These are phyloP conservation scores for Cryptophagus acutangulus DNA, from an alignment of 2,888 invertebrate species.

Conservation along the genomic window DNA sequence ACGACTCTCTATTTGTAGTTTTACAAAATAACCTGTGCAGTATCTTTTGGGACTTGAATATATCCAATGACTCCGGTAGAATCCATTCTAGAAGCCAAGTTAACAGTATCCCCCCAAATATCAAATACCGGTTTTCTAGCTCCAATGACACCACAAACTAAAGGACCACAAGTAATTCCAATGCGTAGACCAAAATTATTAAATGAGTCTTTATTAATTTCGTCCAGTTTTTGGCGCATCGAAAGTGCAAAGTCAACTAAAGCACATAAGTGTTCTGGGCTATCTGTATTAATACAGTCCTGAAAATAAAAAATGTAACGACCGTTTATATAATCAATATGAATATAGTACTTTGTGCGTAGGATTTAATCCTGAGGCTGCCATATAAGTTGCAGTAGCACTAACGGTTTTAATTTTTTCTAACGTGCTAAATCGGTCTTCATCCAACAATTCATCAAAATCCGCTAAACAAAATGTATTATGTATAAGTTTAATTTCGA, in stretches of 20 bases:
- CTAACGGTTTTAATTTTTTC: slow-evolving; percentile 96
- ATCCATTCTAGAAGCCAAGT: slow-evolving; percentile 96
- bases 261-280: slow-evolving; percentile 78
- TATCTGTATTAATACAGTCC: slow-evolving; percentile 50
- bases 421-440: slow-evolving; percentile 77
- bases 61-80: slow-evolving; percentile 83
- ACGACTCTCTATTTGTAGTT: background rate
- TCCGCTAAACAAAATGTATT: slow-evolving; percentile 58
- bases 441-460: slow-evolving; percentile 84
- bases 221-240: slow-evolving; percentile 80
- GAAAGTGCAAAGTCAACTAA: slow-evolving; percentile 91
- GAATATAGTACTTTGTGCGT: slow-evolving; percentile 55
- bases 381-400: slow-evolving; percentile 85
- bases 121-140: slow-evolving; percentile 95
- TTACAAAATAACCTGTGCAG: slow-evolving; percentile 59
- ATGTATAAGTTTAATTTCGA: slow-evolving; percentile 1
- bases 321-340: slow-evolving; percentile 1
- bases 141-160: slow-evolving; percentile 94
- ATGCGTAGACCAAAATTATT: slow-evolving; percentile 92
- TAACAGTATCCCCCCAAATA: slow-evolving; percentile 96
- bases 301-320: too few relatives aligned
- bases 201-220: slow-evolving; percentile 93
- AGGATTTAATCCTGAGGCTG: slow-evolving; percentile 87
- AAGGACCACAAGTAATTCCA: slow-evolving; percentile 85
- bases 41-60: slow-evolving; percentile 84